Base-by-base conservation (phyloP, 2,888 invertebrate species). In the Cordilura impudica region DNA sequence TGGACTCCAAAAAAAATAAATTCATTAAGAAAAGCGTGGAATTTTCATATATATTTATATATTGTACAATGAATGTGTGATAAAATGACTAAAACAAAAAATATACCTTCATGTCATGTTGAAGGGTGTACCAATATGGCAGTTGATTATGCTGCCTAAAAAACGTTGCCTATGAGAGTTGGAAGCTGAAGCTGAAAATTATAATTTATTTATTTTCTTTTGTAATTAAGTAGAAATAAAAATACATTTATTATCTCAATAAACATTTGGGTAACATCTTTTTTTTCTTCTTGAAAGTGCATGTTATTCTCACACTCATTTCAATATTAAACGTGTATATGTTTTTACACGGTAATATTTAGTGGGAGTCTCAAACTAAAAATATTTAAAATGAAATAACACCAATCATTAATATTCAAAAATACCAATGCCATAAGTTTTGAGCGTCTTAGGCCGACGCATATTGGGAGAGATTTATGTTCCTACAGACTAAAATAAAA, bases 241-340 rank as follows among this genome's bases (percentile, higher is more conserved):
- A 35, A 35, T 2, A 12, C 10, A 6, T 12, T n/a, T n/a, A n/a
- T 39, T 39, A 12, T 39, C n/a, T n/a, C n/a, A 61, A 53, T 39
- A 23, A 53, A 61, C 61, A n/a, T 14, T 43, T 8, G 18, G 16
- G 35, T 54, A 35, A 45, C 54, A 51, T 6, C 6, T 1, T 4
- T 7, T 19, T 26, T 70, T 47, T 31, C 14, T 3, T 4, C n/a
- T 39, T 26, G 39, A 43, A 60, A 51, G 10, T 39, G 8, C 18
- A 35, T 31, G 5, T 26, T 53, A 60, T 67, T 74, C 74, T 67
- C 74, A 74, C 67, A 67, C 60, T 61, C 26, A 67, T 74, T 60
- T 53, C 43, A 61, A 67, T 67, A 58, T 49, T 65, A n/a, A n/a
- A n/a, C n/a, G n/a, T n/a, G 65, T 51, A 73, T 73, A 26, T 8